These are phyloP conservation scores for Eulemur mongoz DNA, from an alignment of 2,797 vertebrate species.

Conservation along the genomic window DNA sequence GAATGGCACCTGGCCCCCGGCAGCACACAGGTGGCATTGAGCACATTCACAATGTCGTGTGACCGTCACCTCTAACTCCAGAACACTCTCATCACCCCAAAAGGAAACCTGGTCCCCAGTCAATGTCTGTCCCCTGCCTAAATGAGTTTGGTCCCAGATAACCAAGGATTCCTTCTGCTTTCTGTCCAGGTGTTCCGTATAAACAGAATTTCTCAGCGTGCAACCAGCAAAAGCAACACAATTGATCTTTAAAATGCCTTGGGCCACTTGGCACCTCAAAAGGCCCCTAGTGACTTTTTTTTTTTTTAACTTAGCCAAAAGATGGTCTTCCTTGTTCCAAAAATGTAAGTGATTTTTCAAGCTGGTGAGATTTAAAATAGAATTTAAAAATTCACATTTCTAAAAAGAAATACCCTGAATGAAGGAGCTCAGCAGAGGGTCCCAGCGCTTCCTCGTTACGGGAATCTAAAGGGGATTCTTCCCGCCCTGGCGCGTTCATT, in stretches of 20 bases:
- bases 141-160: not conserved
- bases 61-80: too few species aligned
- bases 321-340: not conserved
- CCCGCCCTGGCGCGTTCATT: not conserved
- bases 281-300: not conserved
- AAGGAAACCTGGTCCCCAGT: not conserved
- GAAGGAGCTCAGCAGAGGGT: not conserved
- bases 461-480: not conserved
- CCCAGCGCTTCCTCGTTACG: too few species aligned
- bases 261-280: not conserved
- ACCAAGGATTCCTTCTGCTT: not conserved
- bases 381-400: not conserved
- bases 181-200: not conserved
- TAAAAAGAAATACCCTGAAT: not conserved
- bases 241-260: not conserved
- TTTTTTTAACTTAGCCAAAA: not conserved
- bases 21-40: too few species aligned
- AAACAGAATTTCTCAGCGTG: not conserved
- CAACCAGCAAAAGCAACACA: too few species aligned
- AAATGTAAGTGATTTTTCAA: not conserved
- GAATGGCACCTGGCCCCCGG: too few species aligned
- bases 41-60: too few species aligned
- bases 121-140: not conserved
- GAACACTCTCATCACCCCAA: too few species aligned
- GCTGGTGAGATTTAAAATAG: not conserved